phyloP scores from a whole-genome alignment of 2,113 vertebrate genomes.

The Tachuris rubrigastra region DNA sequence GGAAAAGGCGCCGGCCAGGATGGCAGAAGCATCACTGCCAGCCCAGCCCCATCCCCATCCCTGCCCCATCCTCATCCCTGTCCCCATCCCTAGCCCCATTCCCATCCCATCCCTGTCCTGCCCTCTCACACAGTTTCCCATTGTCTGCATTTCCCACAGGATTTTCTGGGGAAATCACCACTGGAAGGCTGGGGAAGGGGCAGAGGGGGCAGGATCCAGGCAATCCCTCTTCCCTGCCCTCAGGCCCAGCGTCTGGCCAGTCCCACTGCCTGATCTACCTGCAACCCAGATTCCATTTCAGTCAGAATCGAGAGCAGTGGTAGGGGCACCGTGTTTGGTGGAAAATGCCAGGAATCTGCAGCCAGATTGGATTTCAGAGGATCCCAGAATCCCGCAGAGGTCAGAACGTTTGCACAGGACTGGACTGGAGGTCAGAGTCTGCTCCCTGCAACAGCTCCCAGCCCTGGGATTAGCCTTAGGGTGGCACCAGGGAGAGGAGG shows the following conservation, averaged over 20 bases:
- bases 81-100: background rate
- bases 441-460: background rate
- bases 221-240: fast-evolving
- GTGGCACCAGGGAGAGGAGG: background rate
- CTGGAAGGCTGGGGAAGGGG: background rate
- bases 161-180: background rate
- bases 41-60: background rate
- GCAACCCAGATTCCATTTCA: background rate
- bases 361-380: conserved; percentile 1
- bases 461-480: background rate
- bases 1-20: fast-evolving
- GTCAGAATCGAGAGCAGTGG: background rate
- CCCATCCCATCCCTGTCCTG: background rate
- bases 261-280: background rate
- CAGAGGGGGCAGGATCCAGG: background rate
- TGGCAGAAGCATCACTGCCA: background rate
- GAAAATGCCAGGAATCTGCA: conserved; percentile 29
- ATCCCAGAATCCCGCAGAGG: background rate
- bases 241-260: background rate
- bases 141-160: fast-evolving
- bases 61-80: background rate
- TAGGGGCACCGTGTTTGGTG: background rate
- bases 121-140: fast-evolving
- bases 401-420: background rate
- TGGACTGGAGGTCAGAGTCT: background rate